Evolutionary conservation across 2,888 invertebrate species (phyloP).

Genomic region (Osmoderma eremita): DNA sequence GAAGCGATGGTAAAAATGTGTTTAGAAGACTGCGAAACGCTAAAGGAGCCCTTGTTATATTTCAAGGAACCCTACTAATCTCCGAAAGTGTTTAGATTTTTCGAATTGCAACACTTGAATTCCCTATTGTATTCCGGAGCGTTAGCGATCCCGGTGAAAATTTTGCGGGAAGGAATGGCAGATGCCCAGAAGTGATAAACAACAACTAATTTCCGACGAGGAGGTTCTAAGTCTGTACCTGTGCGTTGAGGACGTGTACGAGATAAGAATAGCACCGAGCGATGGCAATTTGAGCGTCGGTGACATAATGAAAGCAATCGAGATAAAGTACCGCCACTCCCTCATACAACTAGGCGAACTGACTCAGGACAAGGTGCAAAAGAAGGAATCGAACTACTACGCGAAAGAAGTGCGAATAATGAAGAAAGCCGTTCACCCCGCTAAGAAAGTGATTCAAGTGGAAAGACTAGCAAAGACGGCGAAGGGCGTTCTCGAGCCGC

Average conservation of each 20-base stretch:
- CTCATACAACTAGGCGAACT: conserved; percentile 68
- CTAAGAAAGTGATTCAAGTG: conserved; percentile 68
- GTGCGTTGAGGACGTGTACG: conserved; percentile 73
- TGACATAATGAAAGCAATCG: conserved; percentile 70
- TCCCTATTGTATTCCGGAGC: conserved; percentile 71
- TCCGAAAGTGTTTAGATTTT: conserved; percentile 68
- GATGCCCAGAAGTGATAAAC: conserved; percentile 67
- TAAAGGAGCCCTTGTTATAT: conserved; percentile 67
- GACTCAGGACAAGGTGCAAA: conserved; percentile 66
- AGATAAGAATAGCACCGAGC: conserved; percentile 69
- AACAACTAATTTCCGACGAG: conserved; percentile 67
- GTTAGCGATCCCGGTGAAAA: conserved; percentile 66
- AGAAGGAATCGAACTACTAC: conserved; percentile 67
- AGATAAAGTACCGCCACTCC: conserved; percentile 62
- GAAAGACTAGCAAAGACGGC: conserved; percentile 64
- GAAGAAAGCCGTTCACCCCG: conserved; percentile 68
- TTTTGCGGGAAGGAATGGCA: conserved; percentile 64
- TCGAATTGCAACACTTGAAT: conserved; percentile 73
- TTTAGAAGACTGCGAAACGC: conserved; percentile 62
- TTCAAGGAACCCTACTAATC: conserved; percentile 69
- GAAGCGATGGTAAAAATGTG: conserved; percentile 64
- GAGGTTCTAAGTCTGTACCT: conserved; percentile 69
- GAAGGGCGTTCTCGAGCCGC: conserved; percentile 63
- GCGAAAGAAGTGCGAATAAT: conserved; percentile 65
- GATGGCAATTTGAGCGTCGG: conserved; percentile 68